These are phyloP conservation scores for Phalangium opilio DNA, from an alignment of 2,888 invertebrate species.

Conservation along the genomic window DNA sequence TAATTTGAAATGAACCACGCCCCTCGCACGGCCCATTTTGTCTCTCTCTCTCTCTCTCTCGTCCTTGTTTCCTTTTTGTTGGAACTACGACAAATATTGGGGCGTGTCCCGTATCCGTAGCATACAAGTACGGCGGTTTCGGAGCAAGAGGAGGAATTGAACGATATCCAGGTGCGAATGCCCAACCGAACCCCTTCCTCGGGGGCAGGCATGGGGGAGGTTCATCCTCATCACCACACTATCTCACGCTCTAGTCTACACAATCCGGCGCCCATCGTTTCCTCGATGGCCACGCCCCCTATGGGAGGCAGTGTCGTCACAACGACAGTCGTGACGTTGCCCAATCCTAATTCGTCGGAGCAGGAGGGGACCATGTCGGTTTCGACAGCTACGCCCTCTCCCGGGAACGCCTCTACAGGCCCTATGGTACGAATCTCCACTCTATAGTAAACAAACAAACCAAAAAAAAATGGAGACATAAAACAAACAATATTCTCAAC, in stretches of 20 bases:
- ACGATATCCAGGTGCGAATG: slow-evolving; percentile 31
- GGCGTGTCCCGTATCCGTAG: slow-evolving; percentile 19
- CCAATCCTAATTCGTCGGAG: slow-evolving; percentile 1
- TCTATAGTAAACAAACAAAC: not conserved
- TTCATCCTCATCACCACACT: slow-evolving; percentile 11
- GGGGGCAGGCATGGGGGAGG: slow-evolving; percentile 3
- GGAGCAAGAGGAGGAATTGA: slow-evolving; percentile 32
- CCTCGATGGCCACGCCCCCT: slow-evolving; percentile 8
- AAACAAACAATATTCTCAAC: too few species aligned
- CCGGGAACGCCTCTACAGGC: slow-evolving; percentile 1
- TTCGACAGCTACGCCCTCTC: not conserved
- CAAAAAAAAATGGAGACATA: too few species aligned
- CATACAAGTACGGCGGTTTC: slow-evolving; percentile 29
- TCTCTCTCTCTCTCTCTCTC: too few species aligned
- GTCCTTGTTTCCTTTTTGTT: too few species aligned
- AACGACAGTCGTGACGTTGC: slow-evolving; percentile 11
- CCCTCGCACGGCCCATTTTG: too few species aligned
- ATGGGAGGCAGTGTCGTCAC: slow-evolving; percentile 3
- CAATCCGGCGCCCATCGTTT: slow-evolving; percentile 13
- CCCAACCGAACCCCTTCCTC: slow-evolving; percentile 15
- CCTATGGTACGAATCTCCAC: slow-evolving; percentile 2
- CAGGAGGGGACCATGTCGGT: too few species aligned
- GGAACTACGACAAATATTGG: too few species aligned
- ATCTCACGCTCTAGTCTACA: slow-evolving; percentile 17
- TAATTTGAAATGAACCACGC: too few species aligned